Conservation (phyloP, 2,113 vertebrate species). For the Podocnemis expansa region DNA sequence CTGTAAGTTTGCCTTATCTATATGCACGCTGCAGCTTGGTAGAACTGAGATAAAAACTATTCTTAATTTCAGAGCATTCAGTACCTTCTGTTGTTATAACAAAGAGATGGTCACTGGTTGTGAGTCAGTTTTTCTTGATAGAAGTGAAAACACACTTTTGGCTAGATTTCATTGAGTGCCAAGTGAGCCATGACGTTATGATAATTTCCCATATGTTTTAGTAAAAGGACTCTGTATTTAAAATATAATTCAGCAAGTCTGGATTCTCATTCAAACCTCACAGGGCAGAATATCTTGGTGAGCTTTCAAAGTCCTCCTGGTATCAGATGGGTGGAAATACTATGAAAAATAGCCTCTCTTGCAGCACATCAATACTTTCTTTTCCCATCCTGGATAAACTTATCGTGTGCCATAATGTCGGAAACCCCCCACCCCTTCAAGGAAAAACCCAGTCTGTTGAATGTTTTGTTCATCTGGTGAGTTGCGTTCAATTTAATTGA, state of each 20-base stretch:
- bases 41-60: not conserved
- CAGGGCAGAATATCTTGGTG: not conserved
- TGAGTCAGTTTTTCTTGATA: conserved; percentile 29
- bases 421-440: fast-evolving
- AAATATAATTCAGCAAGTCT: fast-evolving
- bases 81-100: not conserved
- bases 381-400: conserved; percentile 32
- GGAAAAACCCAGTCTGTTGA: not conserved
- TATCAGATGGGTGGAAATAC: not conserved
- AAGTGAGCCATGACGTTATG: not conserved
- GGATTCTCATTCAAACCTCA: not conserved
- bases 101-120: not conserved
- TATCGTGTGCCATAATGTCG: not conserved
- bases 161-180: conserved; percentile 32
- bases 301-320: conserved; percentile 16
- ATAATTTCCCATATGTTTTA: conserved; percentile 9
- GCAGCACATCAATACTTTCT: conserved; percentile 9
- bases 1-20: not conserved
- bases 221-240: not conserved
- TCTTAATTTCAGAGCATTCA: not conserved
- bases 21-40: not conserved
- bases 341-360: conserved; percentile 27
- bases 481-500: conserved; percentile 32
- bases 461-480: not conserved
- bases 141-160: conserved; percentile 26